Evolutionary conservation across 2,888 invertebrate genomes (phyloP).

Genomic region (Smittia sp.): DNA sequence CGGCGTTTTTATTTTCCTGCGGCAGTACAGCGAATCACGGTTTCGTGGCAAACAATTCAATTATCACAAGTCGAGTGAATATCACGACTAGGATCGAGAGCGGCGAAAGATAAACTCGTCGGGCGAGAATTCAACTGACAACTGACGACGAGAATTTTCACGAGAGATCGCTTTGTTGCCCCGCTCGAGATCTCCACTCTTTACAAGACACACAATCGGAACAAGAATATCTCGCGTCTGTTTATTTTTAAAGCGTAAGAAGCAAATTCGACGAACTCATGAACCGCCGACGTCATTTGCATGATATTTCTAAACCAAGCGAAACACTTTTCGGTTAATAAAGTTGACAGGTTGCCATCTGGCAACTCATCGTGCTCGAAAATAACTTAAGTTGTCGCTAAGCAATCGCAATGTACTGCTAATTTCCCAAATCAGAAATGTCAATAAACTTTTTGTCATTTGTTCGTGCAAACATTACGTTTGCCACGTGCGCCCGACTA

Average conservation of each 20-base stretch:
- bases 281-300: neutral
- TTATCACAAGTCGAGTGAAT: neutral
- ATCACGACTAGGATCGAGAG: neutral
- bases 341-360: neutral
- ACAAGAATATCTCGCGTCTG: neutral
- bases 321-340: neutral
- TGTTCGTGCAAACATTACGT: neutral
- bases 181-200: neutral
- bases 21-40: neutral
- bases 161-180: constrained; percentile 1
- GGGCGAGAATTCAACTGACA: neutral
- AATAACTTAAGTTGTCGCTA: neutral
- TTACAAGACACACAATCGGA: constrained; percentile 5
- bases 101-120: neutral
- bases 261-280: neutral
- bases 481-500: neutral
- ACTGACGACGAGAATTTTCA: constrained; percentile 3
- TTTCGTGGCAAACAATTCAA: neutral
- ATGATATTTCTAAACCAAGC: neutral
- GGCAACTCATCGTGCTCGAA: neutral
- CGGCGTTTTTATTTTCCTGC: neutral
- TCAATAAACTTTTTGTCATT: neutral
- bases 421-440: neutral
- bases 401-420: neutral
- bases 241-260: neutral